These are phyloP conservation scores for Litoditis marina DNA, from an alignment of 2,888 invertebrate genomes.

Conservation along the genomic window DNA sequence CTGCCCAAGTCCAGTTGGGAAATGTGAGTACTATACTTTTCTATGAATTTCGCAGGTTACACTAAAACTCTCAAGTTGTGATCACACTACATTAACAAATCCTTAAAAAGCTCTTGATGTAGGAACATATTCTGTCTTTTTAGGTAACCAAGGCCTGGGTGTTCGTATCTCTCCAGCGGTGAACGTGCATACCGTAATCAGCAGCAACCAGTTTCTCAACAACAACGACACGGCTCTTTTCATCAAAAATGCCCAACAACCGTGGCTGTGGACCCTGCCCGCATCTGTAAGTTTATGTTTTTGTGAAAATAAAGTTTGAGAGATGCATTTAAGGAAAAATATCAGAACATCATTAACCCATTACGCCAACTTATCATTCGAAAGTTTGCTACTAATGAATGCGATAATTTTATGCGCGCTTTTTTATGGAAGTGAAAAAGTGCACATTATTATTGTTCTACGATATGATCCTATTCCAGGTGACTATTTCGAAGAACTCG, in stretches of 20 bases:
- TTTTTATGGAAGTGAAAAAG: too few species aligned
- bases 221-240: slow-evolving; percentile 57
- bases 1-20: too few species aligned
- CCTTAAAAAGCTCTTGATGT: neutral
- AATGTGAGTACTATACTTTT: too few species aligned
- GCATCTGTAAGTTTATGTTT: slow-evolving; percentile 38
- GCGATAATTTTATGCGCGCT: too few species aligned
- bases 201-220: slow-evolving; percentile 57
- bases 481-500: slow-evolving; percentile 80
- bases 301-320: too few species aligned
- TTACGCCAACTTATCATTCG: too few species aligned
- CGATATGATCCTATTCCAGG: slow-evolving; percentile 61
- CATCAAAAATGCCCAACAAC: slow-evolving; percentile 54
- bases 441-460: neutral
- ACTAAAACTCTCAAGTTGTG: too few species aligned
- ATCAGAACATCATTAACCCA: too few species aligned
- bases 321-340: too few species aligned
- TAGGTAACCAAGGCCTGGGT: slow-evolving; percentile 49
- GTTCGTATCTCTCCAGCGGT: slow-evolving; percentile 59
- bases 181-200: slow-evolving; percentile 51
- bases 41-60: too few species aligned
- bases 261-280: slow-evolving; percentile 40
- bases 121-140: slow-evolving; percentile 9
- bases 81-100: too few species aligned
- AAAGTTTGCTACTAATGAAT: too few species aligned